These are phyloP conservation scores for Apostichopus parvimensis DNA, from an alignment of 35 echinoderm and acorn worm genomes.

Conservation along the genomic window DNA sequence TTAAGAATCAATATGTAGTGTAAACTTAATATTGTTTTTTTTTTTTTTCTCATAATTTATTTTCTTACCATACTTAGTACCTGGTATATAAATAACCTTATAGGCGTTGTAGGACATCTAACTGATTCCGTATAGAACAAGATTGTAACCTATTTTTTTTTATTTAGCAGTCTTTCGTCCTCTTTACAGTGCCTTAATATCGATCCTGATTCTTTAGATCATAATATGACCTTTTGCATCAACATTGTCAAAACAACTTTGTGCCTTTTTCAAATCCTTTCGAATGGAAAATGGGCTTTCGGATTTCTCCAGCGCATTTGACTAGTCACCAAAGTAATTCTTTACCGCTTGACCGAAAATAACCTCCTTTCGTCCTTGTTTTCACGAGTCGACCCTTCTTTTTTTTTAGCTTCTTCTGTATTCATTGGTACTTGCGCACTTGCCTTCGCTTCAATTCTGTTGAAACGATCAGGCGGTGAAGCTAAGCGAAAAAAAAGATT, in stretches of 20 bases:
- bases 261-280: constrained; percentile 11
- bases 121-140: too few species aligned
- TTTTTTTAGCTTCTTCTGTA: background rate
- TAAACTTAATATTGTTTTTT: too few species aligned
- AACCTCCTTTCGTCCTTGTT: background rate
- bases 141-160: background rate
- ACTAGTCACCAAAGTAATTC: background rate
- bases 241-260: constrained; percentile 19
- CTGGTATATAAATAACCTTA: too few species aligned
- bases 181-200: background rate
- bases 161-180: background rate
- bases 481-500: background rate
- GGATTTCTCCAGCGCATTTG: background rate
- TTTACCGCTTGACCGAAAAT: background rate
- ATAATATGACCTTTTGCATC: constrained; percentile 7
- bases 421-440: background rate
- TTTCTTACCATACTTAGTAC: too few species aligned
- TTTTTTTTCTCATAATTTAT: too few species aligned
- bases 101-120: too few species aligned
- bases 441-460: background rate
- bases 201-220: background rate
- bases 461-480: background rate
- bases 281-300: constrained; percentile 13
- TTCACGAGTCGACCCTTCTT: background rate
- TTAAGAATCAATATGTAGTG: too few species aligned